Percentiles rank a stretch among this genome's conserved stretches.
phyloP scores from a whole-genome alignment of 2,797 vertebrate genomes.

The Ceryle rudis region DNA sequence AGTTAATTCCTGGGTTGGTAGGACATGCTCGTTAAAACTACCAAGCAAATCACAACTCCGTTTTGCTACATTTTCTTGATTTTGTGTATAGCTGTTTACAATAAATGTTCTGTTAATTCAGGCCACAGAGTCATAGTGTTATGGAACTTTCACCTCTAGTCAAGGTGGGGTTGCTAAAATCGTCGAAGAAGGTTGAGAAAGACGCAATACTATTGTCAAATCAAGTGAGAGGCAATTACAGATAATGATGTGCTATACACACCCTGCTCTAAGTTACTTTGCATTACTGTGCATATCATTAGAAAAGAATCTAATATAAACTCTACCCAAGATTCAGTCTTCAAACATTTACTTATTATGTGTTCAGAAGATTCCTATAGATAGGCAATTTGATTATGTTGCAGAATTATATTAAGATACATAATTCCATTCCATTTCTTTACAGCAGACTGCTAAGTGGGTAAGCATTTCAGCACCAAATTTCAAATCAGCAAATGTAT shows the following conservation, averaged over 20 bases:
- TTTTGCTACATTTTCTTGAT: background rate
- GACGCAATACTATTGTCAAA: background rate
- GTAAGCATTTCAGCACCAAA: background rate
- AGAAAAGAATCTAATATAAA: background rate
- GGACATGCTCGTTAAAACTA: background rate
- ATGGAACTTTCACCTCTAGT: background rate
- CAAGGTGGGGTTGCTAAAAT: background rate
- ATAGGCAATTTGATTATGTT: background rate
- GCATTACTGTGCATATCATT: background rate
- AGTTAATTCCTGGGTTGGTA: background rate
- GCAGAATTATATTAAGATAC: background rate
- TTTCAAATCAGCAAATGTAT: background rate
- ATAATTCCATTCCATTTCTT: background rate
- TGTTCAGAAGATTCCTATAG: background rate
- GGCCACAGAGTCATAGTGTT: background rate
- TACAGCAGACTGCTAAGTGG: background rate
- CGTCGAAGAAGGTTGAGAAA: background rate
- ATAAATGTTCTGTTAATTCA: background rate
- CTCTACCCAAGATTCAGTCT: background rate
- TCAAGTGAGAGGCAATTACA: background rate
- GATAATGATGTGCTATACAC: background rate
- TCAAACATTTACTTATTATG: background rate
- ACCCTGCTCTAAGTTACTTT: background rate
- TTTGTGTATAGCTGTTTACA: background rate
- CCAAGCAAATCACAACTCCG: background rate